A percentile compares a stretch with the other conserved stretches of the same genome.
Conservation (phyloP, 2,113 vertebrate genomes). For the Gadus chalcogrammus region DNA sequence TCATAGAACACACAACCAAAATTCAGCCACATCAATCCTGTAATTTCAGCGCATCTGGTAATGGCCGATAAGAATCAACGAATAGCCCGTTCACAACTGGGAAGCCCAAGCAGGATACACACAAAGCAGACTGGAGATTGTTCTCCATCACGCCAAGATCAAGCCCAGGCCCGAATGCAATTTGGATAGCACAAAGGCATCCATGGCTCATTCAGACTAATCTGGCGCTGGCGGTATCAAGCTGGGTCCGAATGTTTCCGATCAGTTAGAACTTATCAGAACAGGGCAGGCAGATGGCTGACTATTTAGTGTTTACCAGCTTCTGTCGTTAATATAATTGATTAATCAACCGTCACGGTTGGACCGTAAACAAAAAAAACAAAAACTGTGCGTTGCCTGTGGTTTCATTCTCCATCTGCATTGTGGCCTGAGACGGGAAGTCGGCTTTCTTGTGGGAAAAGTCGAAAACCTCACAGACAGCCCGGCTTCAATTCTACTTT, state of each 20-base stretch:
- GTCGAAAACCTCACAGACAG: slow-evolving; percentile 17
- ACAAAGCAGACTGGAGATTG: background rate
- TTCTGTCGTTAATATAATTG: slow-evolving; percentile 53
- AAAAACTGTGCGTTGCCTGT: slow-evolving; percentile 35
- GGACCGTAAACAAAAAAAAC: slow-evolving; percentile 36
- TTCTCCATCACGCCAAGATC: slow-evolving; percentile 16
- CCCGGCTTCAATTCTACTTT: slow-evolving; percentile 30
- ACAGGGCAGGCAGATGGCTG: slow-evolving; percentile 35
- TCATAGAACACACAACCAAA: no score
- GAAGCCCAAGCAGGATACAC: slow-evolving; percentile 9
- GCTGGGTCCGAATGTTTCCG: slow-evolving; percentile 48
- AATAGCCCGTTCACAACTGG: background rate
- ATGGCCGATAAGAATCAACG: background rate
- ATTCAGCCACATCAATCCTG: no score
- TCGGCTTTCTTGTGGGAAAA: slow-evolving; percentile 19
- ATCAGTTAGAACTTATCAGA: slow-evolving; percentile 58
- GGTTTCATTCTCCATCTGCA: slow-evolving; percentile 34
- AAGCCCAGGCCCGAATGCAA: slow-evolving; percentile 32
- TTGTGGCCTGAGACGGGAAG: slow-evolving; percentile 13
- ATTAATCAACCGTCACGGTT: slow-evolving; percentile 44
- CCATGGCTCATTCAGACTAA: slow-evolving; percentile 52
- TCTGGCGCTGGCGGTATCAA: slow-evolving; percentile 41
- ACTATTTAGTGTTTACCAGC: slow-evolving; percentile 21
- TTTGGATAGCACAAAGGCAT: slow-evolving; percentile 41
- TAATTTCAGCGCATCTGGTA: no score